These are phyloP conservation scores for Phaonia tiefii DNA, from an alignment of 2,888 invertebrate species.

Conservation along the genomic window DNA sequence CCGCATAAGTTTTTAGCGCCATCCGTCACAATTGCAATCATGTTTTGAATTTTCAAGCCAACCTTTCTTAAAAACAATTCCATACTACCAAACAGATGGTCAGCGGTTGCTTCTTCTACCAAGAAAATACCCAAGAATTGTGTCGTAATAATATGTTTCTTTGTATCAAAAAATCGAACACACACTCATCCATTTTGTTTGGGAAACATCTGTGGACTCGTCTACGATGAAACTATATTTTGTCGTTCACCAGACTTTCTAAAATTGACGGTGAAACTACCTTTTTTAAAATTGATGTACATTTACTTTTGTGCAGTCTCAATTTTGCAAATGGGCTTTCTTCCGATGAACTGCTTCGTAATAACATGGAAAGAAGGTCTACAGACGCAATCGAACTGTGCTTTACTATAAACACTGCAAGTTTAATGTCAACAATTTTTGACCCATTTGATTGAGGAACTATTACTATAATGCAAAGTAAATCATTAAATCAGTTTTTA, in stretches of 20 bases:
- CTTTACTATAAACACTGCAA: no score
- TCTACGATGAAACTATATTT: no score
- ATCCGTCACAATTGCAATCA: conserved; percentile 25
- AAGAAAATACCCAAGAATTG: conserved; percentile 32
- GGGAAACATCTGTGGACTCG: no score
- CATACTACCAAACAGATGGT: neutral
- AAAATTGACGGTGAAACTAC: conserved; percentile 26
- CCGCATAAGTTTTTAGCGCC: conserved; percentile 31
- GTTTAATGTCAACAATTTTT: neutral
- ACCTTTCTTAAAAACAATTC: conserved; percentile 27
- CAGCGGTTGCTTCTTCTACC: conserved; percentile 26
- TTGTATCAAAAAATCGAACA: conserved; percentile 26
- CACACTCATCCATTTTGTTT: no score
- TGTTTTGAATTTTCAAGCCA: neutral
- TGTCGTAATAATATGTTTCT: no score
- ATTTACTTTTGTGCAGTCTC: conserved; percentile 25
- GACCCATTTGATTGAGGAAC: neutral
- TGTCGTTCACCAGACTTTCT: conserved; percentile 14
- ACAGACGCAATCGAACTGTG: no score
- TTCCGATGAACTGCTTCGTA: conserved; percentile 16
- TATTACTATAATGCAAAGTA: neutral
- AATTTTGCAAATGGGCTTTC: conserved; percentile 28
- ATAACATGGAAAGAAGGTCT: conserved; percentile 17
- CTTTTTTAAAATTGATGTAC: conserved; percentile 25
- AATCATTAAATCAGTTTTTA: neutral